These are phyloP conservation scores for Zophobas morio DNA, from an alignment of 1,140 invertebrate genomes.

Conservation along the genomic window DNA sequence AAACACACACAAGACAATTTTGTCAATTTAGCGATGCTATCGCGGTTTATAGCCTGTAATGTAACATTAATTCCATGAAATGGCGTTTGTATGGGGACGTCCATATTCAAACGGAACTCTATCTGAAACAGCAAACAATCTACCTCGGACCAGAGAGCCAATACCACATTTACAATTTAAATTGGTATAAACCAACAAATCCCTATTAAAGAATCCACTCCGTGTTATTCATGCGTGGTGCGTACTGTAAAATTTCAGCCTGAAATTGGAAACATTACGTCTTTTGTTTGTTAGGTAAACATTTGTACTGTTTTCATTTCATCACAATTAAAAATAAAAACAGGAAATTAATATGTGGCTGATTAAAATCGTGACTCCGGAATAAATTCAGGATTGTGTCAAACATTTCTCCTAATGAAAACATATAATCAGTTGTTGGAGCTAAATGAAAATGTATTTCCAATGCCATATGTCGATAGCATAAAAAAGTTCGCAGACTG, in stretches of 20 bases:
- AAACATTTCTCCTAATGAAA: background rate
- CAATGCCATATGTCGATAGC: too few species aligned
- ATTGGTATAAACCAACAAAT: constrained; percentile 31
- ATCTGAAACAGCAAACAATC: constrained; percentile 22
- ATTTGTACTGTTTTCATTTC: constrained; percentile 1
- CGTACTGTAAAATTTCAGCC: constrained; percentile 6
- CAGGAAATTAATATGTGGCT: constrained; percentile 5
- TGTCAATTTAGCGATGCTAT: constrained; percentile 12
- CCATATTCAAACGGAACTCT: constrained; percentile 25
- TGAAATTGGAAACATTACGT: constrained; percentile 13
- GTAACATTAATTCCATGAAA: constrained; percentile 19
- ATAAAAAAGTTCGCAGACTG: too few species aligned
- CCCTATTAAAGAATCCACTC: constrained; percentile 22
- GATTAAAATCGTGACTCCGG: background rate
- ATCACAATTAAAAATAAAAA: background rate
- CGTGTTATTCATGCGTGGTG: constrained; percentile 20
- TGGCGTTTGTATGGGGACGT: constrained; percentile 5
- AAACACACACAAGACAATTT: background rate
- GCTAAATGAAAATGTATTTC: too few species aligned
- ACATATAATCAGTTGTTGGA: too few species aligned
- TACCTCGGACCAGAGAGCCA: constrained; percentile 13
- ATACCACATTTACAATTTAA: constrained; percentile 36
- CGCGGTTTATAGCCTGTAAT: constrained; percentile 5
- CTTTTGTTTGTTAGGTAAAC: constrained; percentile 1
- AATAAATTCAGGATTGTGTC: background rate